Base-by-base conservation (phyloP, 2,113 vertebrate species). In the Taurulus bubalis region DNA sequence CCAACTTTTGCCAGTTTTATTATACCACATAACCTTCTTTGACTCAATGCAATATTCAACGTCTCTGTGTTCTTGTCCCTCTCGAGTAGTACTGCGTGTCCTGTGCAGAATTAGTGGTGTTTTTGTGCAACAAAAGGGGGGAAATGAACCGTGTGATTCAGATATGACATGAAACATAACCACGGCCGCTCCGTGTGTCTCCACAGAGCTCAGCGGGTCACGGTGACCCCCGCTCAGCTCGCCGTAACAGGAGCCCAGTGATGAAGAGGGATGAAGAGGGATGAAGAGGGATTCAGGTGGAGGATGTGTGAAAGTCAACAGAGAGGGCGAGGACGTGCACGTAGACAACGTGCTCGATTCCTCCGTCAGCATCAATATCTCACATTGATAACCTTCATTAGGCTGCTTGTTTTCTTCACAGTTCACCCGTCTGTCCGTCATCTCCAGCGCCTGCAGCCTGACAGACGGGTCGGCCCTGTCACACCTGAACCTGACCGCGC, bases 401-500 rank as follows among this genome's bases (percentile, higher is more conserved):
- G 18, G 10, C 15, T 45, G 42, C 15, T 22, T 11, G 18, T 66
- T 78, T 80, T 80, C 18, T n/a, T n/a, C n/a, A n/a, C n/a, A n/a
- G n/a, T n/a, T n/a, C n/a, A n/a, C n/a, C n/a, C n/a, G n/a, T n/a
- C 0, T 22, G 22, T 74, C 67, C 76, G 62, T 79, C 77, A 32
- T 63, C 64, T n/a, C 63, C 24, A 2, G 14, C 16, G 47, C 71
- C 64, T 74, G 36, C 34, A 58, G 12, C 53, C 56, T 86, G 87
- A 91, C 75, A 82, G 84, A 84, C 30, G 14, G 72, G 78, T 88
- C 56, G 53, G 32, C 20, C 42, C 77, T 75, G 77, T 88, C 82
- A 73, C 34, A 10, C 71, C 72, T 59, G 45, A 38, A 20, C 16
- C 38, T 65, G 45, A 75, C 75, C 51, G 26, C 71, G 40, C 71